Percentiles rank a stretch among this genome's conserved stretches.
Evolutionary conservation across 2,797 vertebrate species (phyloP).

Genomic region (Danio tinwini): DNA sequence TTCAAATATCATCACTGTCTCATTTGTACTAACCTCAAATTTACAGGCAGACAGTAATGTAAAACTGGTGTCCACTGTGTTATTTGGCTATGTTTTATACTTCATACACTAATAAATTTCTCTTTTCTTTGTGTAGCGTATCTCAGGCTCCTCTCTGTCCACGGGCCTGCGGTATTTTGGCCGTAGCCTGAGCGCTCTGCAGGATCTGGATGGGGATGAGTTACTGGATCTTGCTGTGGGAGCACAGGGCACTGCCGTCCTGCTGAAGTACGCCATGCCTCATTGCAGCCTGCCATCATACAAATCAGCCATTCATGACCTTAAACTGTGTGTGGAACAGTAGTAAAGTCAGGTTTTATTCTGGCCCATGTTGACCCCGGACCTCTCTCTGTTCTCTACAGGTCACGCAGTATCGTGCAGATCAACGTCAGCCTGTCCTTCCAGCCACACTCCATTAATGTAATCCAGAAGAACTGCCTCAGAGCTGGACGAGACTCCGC

Average conservation of each 20-base stretch:
- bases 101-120: slow-evolving; percentile 24
- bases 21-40: background rate
- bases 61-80: background rate
- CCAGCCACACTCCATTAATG: slow-evolving; percentile 85
- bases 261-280: slow-evolving; percentile 82
- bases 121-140: slow-evolving; percentile 75
- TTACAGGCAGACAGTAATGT: background rate
- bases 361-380: background rate
- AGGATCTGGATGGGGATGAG: slow-evolving; percentile 90
- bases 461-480: slow-evolving; percentile 88
- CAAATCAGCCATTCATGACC: background rate
- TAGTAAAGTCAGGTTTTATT: background rate
- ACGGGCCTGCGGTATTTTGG: slow-evolving; percentile 88
- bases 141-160: slow-evolving; percentile 80
- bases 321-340: slow-evolving; percentile 13
- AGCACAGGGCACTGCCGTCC: slow-evolving; percentile 85
- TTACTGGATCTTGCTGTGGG: slow-evolving; percentile 92
- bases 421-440: slow-evolving; percentile 83
- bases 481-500: slow-evolving; percentile 82
- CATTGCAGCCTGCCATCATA: background rate
- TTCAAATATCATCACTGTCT: background rate
- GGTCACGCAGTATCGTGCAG: slow-evolving; percentile 87
- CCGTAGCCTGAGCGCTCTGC: slow-evolving; percentile 84
- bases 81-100: background rate
- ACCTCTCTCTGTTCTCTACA: slow-evolving; percentile 59